These are phyloP conservation scores for Blennius ocellaris DNA, from an alignment of 2,113 vertebrate genomes.

Conservation along the genomic window DNA sequence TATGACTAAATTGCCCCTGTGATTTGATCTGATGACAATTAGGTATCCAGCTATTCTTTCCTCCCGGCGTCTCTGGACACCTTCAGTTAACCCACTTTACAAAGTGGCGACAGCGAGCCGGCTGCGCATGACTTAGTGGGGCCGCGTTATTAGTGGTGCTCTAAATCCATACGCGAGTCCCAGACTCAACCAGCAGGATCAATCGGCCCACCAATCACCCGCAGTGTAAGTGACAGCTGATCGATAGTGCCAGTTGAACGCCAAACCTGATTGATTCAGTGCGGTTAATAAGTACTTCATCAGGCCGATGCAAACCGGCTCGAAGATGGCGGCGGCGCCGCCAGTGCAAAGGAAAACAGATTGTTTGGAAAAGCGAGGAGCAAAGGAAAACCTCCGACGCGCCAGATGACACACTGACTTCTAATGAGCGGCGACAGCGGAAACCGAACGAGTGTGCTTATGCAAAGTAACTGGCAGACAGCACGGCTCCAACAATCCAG, in stretches of 20 bases:
- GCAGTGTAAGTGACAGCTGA: slow-evolving; percentile 22
- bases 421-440: slow-evolving; percentile 8
- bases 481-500: slow-evolving; percentile 5
- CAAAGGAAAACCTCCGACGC: neutral
- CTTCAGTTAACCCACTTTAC: slow-evolving; percentile 28
- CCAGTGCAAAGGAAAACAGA: slow-evolving; percentile 9
- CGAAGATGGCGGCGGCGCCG: slow-evolving; percentile 34
- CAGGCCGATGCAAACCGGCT: slow-evolving; percentile 21
- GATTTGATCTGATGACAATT: slow-evolving; percentile 39
- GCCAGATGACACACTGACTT: neutral
- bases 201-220: neutral
- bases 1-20: slow-evolving; percentile 9
- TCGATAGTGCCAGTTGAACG: slow-evolving; percentile 47
- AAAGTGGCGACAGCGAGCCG: neutral
- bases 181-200: slow-evolving; percentile 31
- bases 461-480: slow-evolving; percentile 3
- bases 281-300: slow-evolving; percentile 47
- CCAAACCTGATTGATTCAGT: slow-evolving; percentile 43
- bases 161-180: slow-evolving; percentile 6
- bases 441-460: neutral
- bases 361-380: slow-evolving; percentile 26
- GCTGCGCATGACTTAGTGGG: neutral
- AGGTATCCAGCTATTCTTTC: slow-evolving; percentile 10
- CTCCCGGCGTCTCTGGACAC: neutral
- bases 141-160: neutral